Conservation (phyloP, 2,113 vertebrate species). For the Lipotes vexillifer region DNA sequence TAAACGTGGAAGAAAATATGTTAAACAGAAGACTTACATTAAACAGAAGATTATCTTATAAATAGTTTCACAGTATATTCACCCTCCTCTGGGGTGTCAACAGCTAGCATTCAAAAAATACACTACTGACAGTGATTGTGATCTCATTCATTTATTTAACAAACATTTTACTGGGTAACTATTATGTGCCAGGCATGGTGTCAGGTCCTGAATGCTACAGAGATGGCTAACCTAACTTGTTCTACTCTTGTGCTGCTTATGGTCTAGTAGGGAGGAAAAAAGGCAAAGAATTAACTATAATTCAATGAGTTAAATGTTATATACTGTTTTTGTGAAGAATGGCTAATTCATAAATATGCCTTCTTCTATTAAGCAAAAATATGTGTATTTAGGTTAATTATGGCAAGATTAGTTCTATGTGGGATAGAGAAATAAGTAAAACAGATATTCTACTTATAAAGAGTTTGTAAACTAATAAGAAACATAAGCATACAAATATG, state of each 20-base stretch:
- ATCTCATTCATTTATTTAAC: constrained; percentile 36
- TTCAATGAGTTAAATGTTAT: background rate
- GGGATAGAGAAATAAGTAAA: constrained; percentile 22
- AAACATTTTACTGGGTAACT: constrained; percentile 16
- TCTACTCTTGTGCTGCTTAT: background rate
- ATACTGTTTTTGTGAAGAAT: constrained; percentile 32
- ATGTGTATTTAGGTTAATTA: constrained; percentile 13
- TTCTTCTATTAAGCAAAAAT: constrained; percentile 26
- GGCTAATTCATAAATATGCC: background rate
- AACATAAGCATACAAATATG: background rate
- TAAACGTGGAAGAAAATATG: background rate
- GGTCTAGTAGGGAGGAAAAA: background rate
- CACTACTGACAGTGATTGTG: constrained; percentile 38
- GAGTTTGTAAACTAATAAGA: background rate
- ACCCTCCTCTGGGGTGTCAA: background rate
- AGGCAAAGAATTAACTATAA: background rate
- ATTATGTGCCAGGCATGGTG: constrained; percentile 31
- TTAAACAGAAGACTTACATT: constrained; percentile 27
- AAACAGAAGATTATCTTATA: constrained; percentile 10
- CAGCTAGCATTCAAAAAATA: constrained; percentile 3
- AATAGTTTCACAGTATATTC: constrained; percentile 2
- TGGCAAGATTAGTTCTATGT: background rate
- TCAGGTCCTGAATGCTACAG: background rate
- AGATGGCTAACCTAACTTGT: background rate
- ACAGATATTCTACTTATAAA: background rate